These are phyloP conservation scores for Malurus elegans DNA, from an alignment of 2,113 vertebrate genomes.

Conservation along the genomic window DNA sequence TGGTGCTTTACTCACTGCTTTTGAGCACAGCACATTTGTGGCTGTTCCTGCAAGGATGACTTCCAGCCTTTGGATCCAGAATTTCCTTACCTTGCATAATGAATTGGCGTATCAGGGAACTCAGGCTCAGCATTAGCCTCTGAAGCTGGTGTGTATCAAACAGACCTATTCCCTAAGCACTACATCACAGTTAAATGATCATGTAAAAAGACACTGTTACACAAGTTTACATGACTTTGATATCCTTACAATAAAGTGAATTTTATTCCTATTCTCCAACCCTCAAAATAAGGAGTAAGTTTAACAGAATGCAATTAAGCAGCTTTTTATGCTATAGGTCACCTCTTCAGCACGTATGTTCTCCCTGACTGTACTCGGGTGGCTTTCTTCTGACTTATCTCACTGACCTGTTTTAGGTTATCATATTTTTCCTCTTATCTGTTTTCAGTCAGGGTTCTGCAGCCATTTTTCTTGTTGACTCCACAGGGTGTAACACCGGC, in stretches of 20 bases:
- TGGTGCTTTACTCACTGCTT: not conserved
- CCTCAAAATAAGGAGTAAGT: not conserved
- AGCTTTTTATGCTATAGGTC: not conserved
- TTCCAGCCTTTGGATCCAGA: not conserved
- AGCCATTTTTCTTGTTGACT: not conserved
- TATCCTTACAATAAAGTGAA: not conserved
- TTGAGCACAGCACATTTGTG: not conserved
- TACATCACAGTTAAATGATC: not conserved
- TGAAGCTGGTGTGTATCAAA: not conserved
- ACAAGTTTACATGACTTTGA: not conserved
- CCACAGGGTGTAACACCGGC: not conserved
- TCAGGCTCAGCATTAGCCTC: not conserved
- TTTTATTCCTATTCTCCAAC: not conserved
- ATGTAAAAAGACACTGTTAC: fast-evolving
- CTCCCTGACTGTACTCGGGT: not conserved
- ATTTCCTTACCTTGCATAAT: not conserved
- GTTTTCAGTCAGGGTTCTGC: not conserved
- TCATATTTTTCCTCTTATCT: not conserved
- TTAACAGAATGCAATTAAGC: not conserved
- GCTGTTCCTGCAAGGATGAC: not conserved
- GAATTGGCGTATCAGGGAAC: not conserved
- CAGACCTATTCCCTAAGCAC: not conserved
- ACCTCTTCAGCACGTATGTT: not conserved
- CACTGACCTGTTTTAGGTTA: not conserved
- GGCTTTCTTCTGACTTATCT: not conserved